Evolutionary conservation across 2,797 vertebrate genomes (phyloP).

Genomic region (Esox masquinongy): DNA sequence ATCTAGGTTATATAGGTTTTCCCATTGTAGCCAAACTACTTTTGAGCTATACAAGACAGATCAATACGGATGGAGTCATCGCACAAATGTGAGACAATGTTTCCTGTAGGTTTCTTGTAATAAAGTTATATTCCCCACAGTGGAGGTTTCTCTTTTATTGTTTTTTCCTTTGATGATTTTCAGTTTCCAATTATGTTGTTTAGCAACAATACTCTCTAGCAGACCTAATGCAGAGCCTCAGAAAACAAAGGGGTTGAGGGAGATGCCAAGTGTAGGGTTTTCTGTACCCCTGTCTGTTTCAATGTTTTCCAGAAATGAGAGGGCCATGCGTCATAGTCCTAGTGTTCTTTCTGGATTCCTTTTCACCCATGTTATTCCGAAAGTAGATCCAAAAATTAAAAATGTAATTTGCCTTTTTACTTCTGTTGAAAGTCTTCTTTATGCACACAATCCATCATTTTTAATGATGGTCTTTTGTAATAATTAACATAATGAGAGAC

Average conservation of each 20-base stretch:
- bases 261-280: neutral
- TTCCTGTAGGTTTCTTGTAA: neutral
- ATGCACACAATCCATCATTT: too few species aligned
- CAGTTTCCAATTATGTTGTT: neutral
- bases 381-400: too few species aligned
- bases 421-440: too few species aligned
- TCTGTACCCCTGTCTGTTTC: neutral
- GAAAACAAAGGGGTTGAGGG: neutral
- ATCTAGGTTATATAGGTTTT: too few species aligned
- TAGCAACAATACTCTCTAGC: neutral
- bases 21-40: neutral
- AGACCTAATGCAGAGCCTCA: neutral
- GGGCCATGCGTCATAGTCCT: too few species aligned
- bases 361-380: too few species aligned
- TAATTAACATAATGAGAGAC: too few species aligned
- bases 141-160: neutral
- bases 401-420: too few species aligned
- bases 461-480: too few species aligned
- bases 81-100: neutral
- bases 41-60: neutral
- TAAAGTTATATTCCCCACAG: neutral
- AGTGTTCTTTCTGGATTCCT: too few species aligned
- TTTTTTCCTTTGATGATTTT: neutral
- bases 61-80: too few species aligned
- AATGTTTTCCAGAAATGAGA: too few species aligned